Percentiles rank a stretch among this genome's conserved stretches.
Conservation (phyloP, 2,888 invertebrate species). For the Tinea pellionella region DNA sequence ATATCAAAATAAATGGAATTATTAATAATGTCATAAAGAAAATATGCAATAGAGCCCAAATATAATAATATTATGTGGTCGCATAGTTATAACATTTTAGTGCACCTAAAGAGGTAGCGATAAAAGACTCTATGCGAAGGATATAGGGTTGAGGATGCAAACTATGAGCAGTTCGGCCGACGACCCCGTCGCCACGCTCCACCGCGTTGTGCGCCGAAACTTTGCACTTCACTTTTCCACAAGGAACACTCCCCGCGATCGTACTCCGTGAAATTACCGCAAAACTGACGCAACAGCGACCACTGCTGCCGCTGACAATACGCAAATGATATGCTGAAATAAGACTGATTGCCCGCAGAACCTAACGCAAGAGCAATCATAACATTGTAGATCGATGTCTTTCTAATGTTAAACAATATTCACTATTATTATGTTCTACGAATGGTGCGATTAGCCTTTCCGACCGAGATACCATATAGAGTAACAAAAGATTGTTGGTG, state of each 20-base stretch:
- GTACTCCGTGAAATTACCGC: slow-evolving; percentile 61
- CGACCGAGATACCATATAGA: slow-evolving; percentile 19
- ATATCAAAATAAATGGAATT: background rate
- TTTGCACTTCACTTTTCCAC: slow-evolving; percentile 65
- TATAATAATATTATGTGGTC: background rate
- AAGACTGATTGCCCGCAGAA: background rate
- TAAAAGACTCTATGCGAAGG: background rate
- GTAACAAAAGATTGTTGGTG: slow-evolving; percentile 5
- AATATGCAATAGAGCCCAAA: background rate
- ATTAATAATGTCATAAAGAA: background rate
- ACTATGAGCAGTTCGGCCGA: slow-evolving; percentile 22
- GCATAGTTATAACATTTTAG: background rate
- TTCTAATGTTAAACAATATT: background rate
- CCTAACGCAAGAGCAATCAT: background rate
- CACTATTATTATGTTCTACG: background rate
- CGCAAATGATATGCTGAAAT: slow-evolving; percentile 17
- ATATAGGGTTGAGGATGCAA: background rate
- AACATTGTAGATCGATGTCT: background rate
- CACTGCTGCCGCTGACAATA: slow-evolving; percentile 15
- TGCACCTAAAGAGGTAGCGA: background rate
- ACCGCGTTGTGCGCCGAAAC: slow-evolving; percentile 44
- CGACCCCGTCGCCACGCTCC: slow-evolving; percentile 28
- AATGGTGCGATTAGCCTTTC: slow-evolving; percentile 39
- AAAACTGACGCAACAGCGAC: slow-evolving; percentile 46
- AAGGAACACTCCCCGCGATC: slow-evolving; percentile 46